Evolutionary conservation across 2,797 vertebrate genomes (phyloP).

Genomic region (Clamator glandarius): DNA sequence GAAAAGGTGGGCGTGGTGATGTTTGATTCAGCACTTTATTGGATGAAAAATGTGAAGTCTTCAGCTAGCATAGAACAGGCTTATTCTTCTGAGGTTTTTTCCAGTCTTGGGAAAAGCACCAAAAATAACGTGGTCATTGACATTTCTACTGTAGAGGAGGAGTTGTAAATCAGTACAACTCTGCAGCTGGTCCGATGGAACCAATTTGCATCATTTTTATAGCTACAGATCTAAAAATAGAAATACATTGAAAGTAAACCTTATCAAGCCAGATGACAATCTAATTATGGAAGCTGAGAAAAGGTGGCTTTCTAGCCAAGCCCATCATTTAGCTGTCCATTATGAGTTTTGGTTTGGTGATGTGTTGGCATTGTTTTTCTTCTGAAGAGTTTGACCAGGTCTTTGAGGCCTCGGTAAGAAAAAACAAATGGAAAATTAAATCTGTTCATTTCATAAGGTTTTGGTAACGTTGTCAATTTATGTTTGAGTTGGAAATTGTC

Average conservation of each 20-base stretch:
- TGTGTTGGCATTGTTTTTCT: background rate
- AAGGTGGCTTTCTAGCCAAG: background rate
- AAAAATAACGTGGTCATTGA: background rate
- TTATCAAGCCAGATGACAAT: background rate
- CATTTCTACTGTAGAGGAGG: background rate
- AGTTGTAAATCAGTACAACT: background rate
- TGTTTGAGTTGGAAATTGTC: background rate
- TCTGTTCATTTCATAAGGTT: background rate
- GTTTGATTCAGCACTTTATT: background rate
- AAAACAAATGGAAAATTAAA: background rate
- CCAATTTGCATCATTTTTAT: background rate
- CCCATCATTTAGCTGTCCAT: background rate
- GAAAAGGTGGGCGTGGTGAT: background rate
- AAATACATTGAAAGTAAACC: background rate
- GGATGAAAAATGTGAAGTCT: background rate
- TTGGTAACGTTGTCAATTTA: background rate
- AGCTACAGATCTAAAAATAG: background rate
- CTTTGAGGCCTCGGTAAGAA: background rate
- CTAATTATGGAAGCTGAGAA: background rate
- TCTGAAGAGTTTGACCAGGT: background rate
- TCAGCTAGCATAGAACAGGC: background rate
- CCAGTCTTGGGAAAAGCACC: background rate
- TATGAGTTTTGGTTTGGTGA: background rate
- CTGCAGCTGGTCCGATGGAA: constrained; percentile 7
- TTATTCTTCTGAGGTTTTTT: background rate